Evolutionary conservation across 2,113 vertebrate genomes (phyloP), one percentile per base, ranked within the genome.

Genomic region (Bombycilla garrulus): DNA sequence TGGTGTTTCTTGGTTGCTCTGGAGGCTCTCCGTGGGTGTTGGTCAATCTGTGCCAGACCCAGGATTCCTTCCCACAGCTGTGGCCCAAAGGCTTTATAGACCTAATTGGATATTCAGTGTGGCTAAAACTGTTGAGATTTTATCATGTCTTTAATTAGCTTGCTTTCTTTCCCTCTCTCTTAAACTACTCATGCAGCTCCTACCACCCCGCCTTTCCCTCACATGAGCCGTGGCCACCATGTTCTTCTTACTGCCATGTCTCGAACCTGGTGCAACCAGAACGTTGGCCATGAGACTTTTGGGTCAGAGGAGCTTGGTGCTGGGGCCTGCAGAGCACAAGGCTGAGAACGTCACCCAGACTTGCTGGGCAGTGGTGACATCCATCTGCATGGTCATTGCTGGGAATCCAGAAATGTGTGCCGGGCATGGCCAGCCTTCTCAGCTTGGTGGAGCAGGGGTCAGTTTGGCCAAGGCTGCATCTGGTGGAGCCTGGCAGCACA

Each of bases 61-160:
- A 74, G 67, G 38, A 81, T 92, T 51, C 58, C 36, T 70, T 88
- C 54, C 67, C 85, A 44, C 64, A 82, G 73, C 78, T 70, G 73
- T 69, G 57, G 78, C 89, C 84, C 35, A 64, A 67, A 92, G 87
- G 66, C 71, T 92, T 73, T 36, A 44, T 29, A 88, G 85, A 54
- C 66, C 56, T 91, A 94, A 88, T 17, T 88, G 60, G 81, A 73
- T 89, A 86, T 60, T 94, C 90, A 86, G 0, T 67, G 92, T 66
- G 90, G 90, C 87, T 95, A 71, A 92, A 95, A 66, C 79, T 93
- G 67, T 58, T 81, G 64, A 80, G 93, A 91, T 95, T 92, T 92
- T 91, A 91, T 95, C 89, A 79, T 1, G 11, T 50, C 70, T 96
- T 92, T 91, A 89, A 94, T 91, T 90, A 93, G 72, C 47, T 84